phyloP scores from a whole-genome alignment of 2,113 vertebrate genomes.

The Ceyx margarethae region DNA sequence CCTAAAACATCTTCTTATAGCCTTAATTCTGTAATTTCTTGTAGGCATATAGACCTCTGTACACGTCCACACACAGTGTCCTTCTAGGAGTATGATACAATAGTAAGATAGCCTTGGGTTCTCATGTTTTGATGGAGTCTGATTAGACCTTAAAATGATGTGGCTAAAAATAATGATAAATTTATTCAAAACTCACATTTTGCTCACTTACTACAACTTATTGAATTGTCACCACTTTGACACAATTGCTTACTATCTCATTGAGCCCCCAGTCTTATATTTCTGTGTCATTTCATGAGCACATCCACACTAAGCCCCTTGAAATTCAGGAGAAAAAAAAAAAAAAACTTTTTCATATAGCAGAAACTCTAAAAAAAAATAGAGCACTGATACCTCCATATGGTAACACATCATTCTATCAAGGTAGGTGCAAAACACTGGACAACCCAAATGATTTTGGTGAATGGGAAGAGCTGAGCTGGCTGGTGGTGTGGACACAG shows the following conservation, averaged over 20 bases:
- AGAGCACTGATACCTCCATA: neutral
- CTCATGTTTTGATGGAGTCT: neutral
- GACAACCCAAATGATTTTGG: neutral
- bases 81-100: neutral
- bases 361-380: neutral
- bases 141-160: neutral
- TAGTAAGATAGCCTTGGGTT: neutral
- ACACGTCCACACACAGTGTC: neutral
- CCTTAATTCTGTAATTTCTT: neutral
- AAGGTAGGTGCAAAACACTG: neutral
- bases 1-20: neutral
- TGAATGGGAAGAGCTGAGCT: fast-evolving
- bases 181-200: neutral
- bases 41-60: neutral
- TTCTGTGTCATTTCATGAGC: neutral
- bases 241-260: neutral
- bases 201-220: neutral
- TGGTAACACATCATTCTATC: neutral
- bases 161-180: neutral
- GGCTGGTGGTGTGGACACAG: neutral
- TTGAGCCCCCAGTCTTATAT: neutral
- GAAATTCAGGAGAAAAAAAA: neutral
- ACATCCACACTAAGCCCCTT: neutral
- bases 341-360: neutral
- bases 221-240: neutral